Percentiles rank a stretch among this genome's conserved stretches.
These are phyloP conservation scores for Diabrotica undecimpunctata DNA, from an alignment of 1,140 invertebrate species.

Conservation along the genomic window DNA sequence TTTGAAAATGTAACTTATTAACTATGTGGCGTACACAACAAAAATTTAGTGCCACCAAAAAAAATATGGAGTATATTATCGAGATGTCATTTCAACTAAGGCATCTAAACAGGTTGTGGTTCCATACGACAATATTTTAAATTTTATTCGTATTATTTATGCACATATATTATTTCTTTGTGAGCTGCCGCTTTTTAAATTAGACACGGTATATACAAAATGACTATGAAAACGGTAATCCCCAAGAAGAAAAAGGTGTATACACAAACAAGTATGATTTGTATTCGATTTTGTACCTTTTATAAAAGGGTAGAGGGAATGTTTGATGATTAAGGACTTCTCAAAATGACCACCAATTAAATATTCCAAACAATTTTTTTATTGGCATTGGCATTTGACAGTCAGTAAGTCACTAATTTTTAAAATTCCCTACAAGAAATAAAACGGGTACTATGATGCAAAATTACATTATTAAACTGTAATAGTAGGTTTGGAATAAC, in stretches of 20 bases:
- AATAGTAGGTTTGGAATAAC: too few relatives aligned
- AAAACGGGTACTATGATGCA: too few relatives aligned
- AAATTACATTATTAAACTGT: too few relatives aligned
- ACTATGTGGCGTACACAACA: constrained; percentile 19
- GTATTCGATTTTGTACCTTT: constrained; percentile 18
- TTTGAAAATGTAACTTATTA: constrained; percentile 15
- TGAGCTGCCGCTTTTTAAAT: constrained; percentile 34
- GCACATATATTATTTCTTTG: constrained; percentile 36
- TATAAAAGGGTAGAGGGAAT: too few relatives aligned
- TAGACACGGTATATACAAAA: constrained; percentile 31
- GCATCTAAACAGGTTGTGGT: constrained; percentile 31
- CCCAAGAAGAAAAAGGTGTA: constrained; percentile 28
- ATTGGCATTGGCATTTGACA: too few relatives aligned
- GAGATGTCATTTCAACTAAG: constrained; percentile 27
- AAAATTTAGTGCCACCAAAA: constrained; percentile 17
- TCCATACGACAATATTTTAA: constrained; percentile 34
- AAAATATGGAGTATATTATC: constrained; percentile 33
- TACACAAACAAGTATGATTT: constrained; percentile 35
- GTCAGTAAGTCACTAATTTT: too few relatives aligned
- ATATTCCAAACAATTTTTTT: too few relatives aligned
- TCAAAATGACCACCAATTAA: too few relatives aligned
- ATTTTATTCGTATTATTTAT: constrained; percentile 38
- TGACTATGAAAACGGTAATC: constrained; percentile 33
- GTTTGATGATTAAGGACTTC: too few relatives aligned
- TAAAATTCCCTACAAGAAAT: too few relatives aligned